Evolutionary conservation across 2,113 vertebrate genomes (phyloP), one percentile per base, ranked within the genome.

Genomic region (Mormyrus iriodes): DNA sequence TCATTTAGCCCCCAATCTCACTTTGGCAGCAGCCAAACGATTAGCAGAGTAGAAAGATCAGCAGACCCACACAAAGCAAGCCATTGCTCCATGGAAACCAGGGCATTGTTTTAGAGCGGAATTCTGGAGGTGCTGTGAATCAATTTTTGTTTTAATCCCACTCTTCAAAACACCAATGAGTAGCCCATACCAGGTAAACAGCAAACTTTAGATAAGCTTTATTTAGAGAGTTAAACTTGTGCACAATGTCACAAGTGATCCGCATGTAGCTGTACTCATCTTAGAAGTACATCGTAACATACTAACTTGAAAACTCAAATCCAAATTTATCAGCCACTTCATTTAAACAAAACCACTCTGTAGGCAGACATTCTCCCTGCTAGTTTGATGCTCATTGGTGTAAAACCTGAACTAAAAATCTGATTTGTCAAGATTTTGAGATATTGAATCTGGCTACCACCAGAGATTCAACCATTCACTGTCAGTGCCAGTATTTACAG

Each of bases 1-100:
- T 51, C 48, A 44, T 88, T 88, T 21, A n/a, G 69, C 35, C 21
- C 7, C 51, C 69, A 8, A 17, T 51, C 49, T n/a, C 69, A 48
- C 48, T 39, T 21, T 3, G 35, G 15, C 88, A 61, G 53, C 42
- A 55, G 49, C 39, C 52, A 85, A 24, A 83, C 24, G 88, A 84
- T 58, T 46, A 85, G 35, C 31, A 31, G 52, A 89, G 55, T 46
- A 89, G 48, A 31, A 39, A 21, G 21, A 61, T 84, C 79, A 84
- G 88, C 88, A 58, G 27, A 51, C 15, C 88, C 53, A 88, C 88
- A 92, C 90, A 88, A 42, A 0, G 46, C 79, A 92, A 93, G 90
- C 89, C 90, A 79, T 46, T 90, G 90, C 93, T 90, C 88, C 90
- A 91, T 44, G 12, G 90, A 89, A 90, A 0, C 90, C 88, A 88